phyloP scores from a whole-genome alignment of 2,113 vertebrate genomes.

The Nothobranchius furzeri region DNA sequence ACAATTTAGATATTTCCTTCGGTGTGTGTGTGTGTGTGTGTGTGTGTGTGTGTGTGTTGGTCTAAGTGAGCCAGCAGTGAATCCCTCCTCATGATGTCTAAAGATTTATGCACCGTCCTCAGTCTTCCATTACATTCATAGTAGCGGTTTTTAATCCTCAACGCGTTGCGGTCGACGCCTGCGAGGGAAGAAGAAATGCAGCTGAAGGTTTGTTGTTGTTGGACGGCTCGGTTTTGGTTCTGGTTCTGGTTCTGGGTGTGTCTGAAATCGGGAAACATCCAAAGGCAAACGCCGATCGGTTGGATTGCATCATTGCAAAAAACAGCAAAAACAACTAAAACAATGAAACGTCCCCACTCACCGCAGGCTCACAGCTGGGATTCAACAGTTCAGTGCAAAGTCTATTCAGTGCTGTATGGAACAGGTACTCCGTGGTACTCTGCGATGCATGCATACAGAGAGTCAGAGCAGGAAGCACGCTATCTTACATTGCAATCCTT shows the following conservation, averaged over 20 bases:
- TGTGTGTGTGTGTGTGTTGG: constrained; percentile 27
- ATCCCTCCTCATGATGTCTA: constrained; percentile 30
- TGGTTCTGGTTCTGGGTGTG: constrained; percentile 47
- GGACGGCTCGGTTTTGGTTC: constrained; percentile 65
- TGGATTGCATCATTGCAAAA: constrained; percentile 76
- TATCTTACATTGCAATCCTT: constrained; percentile 77
- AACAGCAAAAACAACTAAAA: constrained; percentile 41
- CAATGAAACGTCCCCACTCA: constrained; percentile 23
- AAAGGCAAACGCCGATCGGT: constrained; percentile 68
- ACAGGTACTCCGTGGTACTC: constrained; percentile 75
- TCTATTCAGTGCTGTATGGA: constrained; percentile 77
- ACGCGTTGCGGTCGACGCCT: constrained; percentile 23
- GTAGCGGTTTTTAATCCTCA: constrained; percentile 54
- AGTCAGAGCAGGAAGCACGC: constrained; percentile 77
- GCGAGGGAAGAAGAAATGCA: constrained; percentile 39
- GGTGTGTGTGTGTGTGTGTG: constrained; percentile 16
- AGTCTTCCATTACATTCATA: constrained; percentile 64
- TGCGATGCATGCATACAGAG: constrained; percentile 79
- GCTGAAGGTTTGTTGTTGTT: constrained; percentile 65
- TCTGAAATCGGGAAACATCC: constrained; percentile 42
- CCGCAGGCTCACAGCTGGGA: constrained; percentile 44
- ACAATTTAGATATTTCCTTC: constrained; percentile 70
- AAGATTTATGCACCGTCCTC: constrained; percentile 32
- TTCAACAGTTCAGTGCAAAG: constrained; percentile 80
- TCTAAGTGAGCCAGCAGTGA: constrained; percentile 47